Base-by-base conservation (phyloP, 2,888 invertebrate species). In the Lasioglossum villosulum region DNA sequence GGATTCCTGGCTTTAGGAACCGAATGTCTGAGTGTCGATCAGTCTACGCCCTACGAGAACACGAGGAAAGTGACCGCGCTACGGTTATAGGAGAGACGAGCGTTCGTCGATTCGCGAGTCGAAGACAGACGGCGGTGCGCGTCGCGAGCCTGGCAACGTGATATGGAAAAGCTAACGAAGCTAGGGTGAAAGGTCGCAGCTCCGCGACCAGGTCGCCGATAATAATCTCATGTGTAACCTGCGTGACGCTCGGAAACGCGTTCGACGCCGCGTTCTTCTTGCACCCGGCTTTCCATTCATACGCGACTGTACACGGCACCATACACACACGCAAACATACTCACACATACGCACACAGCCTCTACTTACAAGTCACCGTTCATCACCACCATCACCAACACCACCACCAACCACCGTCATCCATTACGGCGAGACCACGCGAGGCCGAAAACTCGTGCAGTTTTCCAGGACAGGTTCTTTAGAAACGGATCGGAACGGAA, bases 191-290 rank as follows among this genome's bases (percentile, higher is more conserved):
- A 10, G 45, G 83, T 75, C 82, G 80, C 86, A 73, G 79, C 82
- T 23, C 80, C 84, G 85, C 86, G 87, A 84, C 83, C 39, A 68
- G 66, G 66, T 81, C 83, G 83, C 85, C 88, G 86, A 86, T 89
- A 90, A 90, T 93, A 93, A 93, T 93, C 92, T 93, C 93, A 93
- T 91, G n/a, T 90, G 92, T 93, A 93, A 93, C 93, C 88, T 90
- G 90, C 89, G 92, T 92, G 92, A 91, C 86, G 77, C 86, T 83
- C 72, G 87, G 83, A 82, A 86, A 89, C 87, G 86, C 86, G 84
- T 88, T 63, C 86, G 71, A 70, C 70, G 70, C 63, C 63, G 66
- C 82, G 66, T 77, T 68, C 63, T 56, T 68, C 73, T 48, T 82
- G 37, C 34, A 66, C 73, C 56, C 52, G 76, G 71, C 82, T 74